phyloP scores from a whole-genome alignment of 2,888 invertebrate species.

The Caenorhabditis sp. region DNA sequence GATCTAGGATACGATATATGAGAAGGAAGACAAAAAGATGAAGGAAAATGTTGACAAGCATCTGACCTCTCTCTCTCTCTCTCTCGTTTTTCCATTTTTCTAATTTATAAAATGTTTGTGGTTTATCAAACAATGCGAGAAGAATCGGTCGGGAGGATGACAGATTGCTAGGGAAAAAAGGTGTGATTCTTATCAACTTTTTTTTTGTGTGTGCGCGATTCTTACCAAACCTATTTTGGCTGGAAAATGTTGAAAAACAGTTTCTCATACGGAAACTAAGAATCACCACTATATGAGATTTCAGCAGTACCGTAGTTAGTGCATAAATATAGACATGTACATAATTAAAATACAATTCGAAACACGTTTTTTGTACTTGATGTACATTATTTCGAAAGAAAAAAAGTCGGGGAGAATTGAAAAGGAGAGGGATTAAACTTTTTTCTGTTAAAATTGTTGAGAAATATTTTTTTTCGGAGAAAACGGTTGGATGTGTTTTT shows the following conservation, averaged over 20 bases:
- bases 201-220: too few relatives aligned
- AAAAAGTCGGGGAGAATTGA: background rate
- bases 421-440: background rate
- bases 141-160: background rate
- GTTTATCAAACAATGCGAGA: constrained; percentile 1
- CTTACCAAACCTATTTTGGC: too few relatives aligned
- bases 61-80: constrained; percentile 2
- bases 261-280: background rate
- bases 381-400: background rate
- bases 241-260: background rate
- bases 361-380: background rate
- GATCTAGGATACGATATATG: background rate
- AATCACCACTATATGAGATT: too few relatives aligned
- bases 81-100: constrained; percentile 3
- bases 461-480: too few relatives aligned
- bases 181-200: background rate
- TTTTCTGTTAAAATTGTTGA: too few relatives aligned
- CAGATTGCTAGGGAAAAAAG: background rate
- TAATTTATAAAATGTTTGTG: background rate
- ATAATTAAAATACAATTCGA: background rate
- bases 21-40: background rate
- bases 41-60: constrained; percentile 5
- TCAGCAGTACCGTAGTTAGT: too few relatives aligned
- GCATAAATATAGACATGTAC: too few relatives aligned
- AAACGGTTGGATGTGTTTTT: too few relatives aligned